These are phyloP conservation scores for Corbicula japonica DNA, from an alignment of 2,888 invertebrate genomes.

Conservation along the genomic window DNA sequence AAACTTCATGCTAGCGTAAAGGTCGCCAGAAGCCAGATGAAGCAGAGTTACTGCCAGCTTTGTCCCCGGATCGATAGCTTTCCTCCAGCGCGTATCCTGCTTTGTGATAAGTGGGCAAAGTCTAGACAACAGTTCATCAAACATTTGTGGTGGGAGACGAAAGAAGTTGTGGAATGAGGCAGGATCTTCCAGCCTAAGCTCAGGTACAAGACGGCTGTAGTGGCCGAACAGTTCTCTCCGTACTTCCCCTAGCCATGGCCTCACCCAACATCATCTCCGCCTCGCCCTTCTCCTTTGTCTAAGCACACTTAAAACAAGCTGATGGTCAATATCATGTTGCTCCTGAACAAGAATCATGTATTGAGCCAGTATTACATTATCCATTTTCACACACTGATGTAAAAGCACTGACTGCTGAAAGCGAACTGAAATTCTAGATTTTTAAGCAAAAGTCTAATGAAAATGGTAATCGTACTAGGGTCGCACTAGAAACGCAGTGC, in stretches of 20 bases:
- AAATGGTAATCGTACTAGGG: too few species aligned
- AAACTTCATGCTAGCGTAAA: slow-evolving; percentile 60
- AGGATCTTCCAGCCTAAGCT: slow-evolving; percentile 53
- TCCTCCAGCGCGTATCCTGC: slow-evolving; percentile 54
- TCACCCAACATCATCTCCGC: slow-evolving; percentile 53
- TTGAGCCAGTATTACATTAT: slow-evolving; percentile 11
- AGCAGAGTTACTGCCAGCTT: slow-evolving; percentile 61
- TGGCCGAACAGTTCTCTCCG: slow-evolving; percentile 50
- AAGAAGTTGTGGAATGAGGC: slow-evolving; percentile 57
- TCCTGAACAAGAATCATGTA: slow-evolving; percentile 25
- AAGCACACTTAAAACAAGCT: slow-evolving; percentile 5
- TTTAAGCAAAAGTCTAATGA: slow-evolving; percentile 4
- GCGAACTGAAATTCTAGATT: slow-evolving; percentile 10
- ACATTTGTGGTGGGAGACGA: slow-evolving; percentile 59
- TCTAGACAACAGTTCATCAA: slow-evolving; percentile 60
- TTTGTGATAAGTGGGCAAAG: slow-evolving; percentile 49
- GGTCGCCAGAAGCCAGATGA: slow-evolving; percentile 63
- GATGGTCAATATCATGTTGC: slow-evolving; percentile 30
- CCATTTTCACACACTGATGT: slow-evolving; percentile 28
- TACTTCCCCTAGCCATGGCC: slow-evolving; percentile 53
- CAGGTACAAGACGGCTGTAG: slow-evolving; percentile 49
- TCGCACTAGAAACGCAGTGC: too few species aligned
- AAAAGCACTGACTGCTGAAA: slow-evolving; percentile 15
- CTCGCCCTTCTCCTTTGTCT: slow-evolving; percentile 50
- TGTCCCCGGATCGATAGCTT: slow-evolving; percentile 54